phyloP scores from a whole-genome alignment of 2,888 invertebrate species.

The Parthenolecanium corni region DNA sequence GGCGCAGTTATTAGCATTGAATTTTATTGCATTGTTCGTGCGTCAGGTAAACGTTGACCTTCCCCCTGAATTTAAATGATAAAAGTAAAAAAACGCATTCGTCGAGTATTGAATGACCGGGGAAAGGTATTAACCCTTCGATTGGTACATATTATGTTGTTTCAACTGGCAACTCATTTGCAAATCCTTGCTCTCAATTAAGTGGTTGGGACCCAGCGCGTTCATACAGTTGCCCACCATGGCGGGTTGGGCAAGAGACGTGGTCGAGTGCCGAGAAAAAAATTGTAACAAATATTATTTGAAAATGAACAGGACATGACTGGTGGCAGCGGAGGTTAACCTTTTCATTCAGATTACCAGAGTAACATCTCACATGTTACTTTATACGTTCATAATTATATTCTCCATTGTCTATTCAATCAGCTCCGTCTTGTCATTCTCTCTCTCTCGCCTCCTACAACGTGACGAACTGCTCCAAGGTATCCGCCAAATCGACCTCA shows the following conservation, averaged over 20 bases:
- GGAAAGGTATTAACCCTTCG: background rate
- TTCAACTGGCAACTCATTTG: background rate
- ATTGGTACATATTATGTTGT: background rate
- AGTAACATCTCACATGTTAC: constrained; percentile 14
- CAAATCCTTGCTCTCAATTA: constrained; percentile 6
- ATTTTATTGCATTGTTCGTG: no score
- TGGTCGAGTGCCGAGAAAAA: no score
- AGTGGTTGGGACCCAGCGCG: background rate
- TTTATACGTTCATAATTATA: constrained; percentile 7
- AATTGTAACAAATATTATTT: no score
- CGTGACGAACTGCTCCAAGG: constrained; percentile 18
- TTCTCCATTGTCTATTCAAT: constrained; percentile 9
- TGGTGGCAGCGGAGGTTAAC: background rate
- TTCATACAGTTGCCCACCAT: background rate
- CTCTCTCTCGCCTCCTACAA: constrained; percentile 3
- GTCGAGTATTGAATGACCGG: background rate
- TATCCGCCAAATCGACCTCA: constrained; percentile 8
- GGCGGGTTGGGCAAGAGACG: background rate
- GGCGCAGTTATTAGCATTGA: no score
- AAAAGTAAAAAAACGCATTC: background rate
- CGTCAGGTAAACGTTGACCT: no score
- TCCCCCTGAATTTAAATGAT: background rate
- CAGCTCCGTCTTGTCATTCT: no score
- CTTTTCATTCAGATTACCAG: constrained; percentile 8
- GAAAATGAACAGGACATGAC: no score